phyloP scores from a whole-genome alignment of 2,113 vertebrate species.

The Tor tambroides region DNA sequence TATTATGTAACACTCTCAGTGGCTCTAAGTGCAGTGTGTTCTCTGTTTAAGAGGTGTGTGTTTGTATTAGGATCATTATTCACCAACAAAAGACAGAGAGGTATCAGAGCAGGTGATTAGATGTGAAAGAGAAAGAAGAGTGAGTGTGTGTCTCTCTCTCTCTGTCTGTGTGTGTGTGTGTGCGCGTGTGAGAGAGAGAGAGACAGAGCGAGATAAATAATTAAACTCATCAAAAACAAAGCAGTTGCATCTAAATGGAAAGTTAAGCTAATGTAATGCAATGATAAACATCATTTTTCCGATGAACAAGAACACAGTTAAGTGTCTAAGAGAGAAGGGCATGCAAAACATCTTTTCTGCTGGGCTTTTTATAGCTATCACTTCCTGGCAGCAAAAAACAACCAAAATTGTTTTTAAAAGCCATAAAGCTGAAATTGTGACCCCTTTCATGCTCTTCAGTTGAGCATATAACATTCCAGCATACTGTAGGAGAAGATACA shows the following conservation, averaged over 20 bases:
- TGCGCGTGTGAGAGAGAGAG: neutral
- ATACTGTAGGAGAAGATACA: neutral
- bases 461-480: constrained; percentile 7
- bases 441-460: neutral
- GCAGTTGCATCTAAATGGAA: constrained; percentile 14
- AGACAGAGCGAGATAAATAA: neutral
- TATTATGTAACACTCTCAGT: constrained; percentile 48
- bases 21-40: constrained; percentile 37
- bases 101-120: neutral
- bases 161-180: too few species aligned
- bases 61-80: constrained; percentile 44
- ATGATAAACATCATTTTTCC: constrained; percentile 21
- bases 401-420: constrained; percentile 13
- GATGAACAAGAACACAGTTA: constrained; percentile 7
- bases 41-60: constrained; percentile 38
- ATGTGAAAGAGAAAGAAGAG: neutral
- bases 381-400: constrained; percentile 1
- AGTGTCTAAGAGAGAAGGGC: neutral
- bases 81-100: constrained; percentile 24
- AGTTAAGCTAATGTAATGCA: constrained; percentile 7
- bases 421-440: constrained; percentile 33
- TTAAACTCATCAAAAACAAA: constrained; percentile 28
- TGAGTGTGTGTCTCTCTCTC: too few species aligned
- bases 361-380: neutral
- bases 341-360: neutral